These are phyloP conservation scores for Ditylenchus weischeri DNA, from an alignment of 2,888 invertebrate species.

Conservation along the genomic window DNA sequence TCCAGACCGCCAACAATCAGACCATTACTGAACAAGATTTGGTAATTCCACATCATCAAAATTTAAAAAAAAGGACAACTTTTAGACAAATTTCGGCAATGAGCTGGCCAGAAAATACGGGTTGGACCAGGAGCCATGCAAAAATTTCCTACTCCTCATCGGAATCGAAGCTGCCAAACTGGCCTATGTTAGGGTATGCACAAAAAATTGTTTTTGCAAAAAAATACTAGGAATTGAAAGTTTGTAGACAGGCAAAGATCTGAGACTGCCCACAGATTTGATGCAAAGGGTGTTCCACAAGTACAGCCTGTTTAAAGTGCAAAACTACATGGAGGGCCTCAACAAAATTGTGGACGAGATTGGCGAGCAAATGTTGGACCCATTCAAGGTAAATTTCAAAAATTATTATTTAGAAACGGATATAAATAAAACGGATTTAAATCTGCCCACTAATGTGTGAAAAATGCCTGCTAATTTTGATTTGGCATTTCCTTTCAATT, in stretches of 20 bases:
- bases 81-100: slow-evolving; percentile 52
- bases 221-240: neutral
- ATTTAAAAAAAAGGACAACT: neutral
- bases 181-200: slow-evolving; percentile 50
- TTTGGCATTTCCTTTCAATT: no score
- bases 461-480: no score
- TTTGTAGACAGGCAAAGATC: slow-evolving; percentile 49
- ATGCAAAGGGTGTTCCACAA: slow-evolving; percentile 45
- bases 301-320: slow-evolving; percentile 52
- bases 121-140: slow-evolving; percentile 44
- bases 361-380: slow-evolving; percentile 49
- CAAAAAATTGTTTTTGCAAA: neutral
- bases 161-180: slow-evolving; percentile 53
- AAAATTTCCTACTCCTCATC: slow-evolving; percentile 52
- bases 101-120: slow-evolving; percentile 49
- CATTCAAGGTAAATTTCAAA: slow-evolving; percentile 37
- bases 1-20: slow-evolving; percentile 50
- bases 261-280: slow-evolving; percentile 47
- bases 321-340: slow-evolving; percentile 56
- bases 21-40: slow-evolving; percentile 50
- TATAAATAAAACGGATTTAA: no score
- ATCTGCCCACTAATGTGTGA: no score
- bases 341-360: slow-evolving; percentile 56
- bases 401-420: neutral
- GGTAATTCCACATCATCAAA: slow-evolving; percentile 31